A percentile compares a stretch with the other conserved stretches of the same genome.
phyloP scores from a whole-genome alignment of 1,140 invertebrate genomes.

The Cylas formicarius region DNA sequence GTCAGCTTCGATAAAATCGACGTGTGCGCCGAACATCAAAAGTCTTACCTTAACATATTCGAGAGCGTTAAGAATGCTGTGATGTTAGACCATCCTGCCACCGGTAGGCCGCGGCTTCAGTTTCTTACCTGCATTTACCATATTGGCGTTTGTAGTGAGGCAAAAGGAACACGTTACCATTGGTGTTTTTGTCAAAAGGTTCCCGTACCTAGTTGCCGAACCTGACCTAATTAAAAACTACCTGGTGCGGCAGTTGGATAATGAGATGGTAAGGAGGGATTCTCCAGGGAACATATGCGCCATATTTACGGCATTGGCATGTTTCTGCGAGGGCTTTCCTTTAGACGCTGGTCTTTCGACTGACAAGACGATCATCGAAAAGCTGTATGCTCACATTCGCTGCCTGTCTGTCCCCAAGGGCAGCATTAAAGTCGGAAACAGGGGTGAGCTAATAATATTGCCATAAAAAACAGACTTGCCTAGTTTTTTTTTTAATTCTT shows the following conservation, averaged over 20 bases:
- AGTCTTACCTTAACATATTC: conserved; percentile 18
- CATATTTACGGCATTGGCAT: conserved; percentile 22
- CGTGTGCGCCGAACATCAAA: conserved; percentile 13
- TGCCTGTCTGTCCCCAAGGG: conserved; percentile 14
- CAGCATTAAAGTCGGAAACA: conserved; percentile 21
- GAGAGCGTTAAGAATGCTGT: conserved; percentile 12
- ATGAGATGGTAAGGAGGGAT: conserved; percentile 12
- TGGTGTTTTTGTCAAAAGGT: conserved; percentile 26
- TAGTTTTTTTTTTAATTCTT: not conserved
- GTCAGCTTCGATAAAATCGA: conserved; percentile 26
- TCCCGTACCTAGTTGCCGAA: conserved; percentile 19
- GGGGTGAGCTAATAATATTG: conserved; percentile 21
- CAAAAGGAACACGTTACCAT: conserved; percentile 24
- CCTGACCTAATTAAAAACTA: conserved; percentile 13
- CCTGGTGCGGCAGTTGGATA: conserved; percentile 21
- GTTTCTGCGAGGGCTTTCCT: conserved; percentile 23
- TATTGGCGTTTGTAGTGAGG: conserved; percentile 25
- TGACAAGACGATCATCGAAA: conserved; percentile 16
- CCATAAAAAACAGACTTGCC: not conserved
- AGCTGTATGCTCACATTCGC: conserved; percentile 25
- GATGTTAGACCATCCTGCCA: conserved; percentile 13
- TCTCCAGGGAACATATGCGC: conserved; percentile 20
- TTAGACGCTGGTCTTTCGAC: conserved; percentile 12
- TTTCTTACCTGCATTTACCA: conserved; percentile 1
- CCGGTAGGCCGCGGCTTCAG: conserved; percentile 14